A percentile compares a stretch with the other conserved stretches of the same genome.
Conservation (phyloP, 1,140 invertebrate genomes). For the Zophobas atratus region DNA sequence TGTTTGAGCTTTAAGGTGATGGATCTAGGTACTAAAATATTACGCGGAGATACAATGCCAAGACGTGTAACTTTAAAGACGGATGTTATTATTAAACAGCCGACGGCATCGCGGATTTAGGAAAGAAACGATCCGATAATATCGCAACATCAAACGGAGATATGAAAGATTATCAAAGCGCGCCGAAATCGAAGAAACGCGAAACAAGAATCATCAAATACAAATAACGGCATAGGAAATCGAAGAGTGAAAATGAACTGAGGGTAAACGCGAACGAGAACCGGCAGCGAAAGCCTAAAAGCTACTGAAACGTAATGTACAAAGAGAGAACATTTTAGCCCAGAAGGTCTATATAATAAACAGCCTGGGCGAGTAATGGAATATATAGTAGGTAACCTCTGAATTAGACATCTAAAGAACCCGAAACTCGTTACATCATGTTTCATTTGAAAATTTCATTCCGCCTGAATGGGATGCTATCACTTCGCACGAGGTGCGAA, state of each 20-base stretch:
- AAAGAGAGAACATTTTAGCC: conserved; percentile 33
- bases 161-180: conserved; percentile 31
- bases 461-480: background rate
- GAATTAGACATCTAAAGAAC: conserved; percentile 33
- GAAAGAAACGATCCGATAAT: conserved; percentile 5
- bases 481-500: conserved; percentile 12
- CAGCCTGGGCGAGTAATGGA: conserved; percentile 28
- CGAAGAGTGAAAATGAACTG: conserved; percentile 27
- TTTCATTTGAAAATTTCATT: conserved; percentile 30
- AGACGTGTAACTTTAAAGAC: conserved; percentile 2
- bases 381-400: conserved; percentile 35
- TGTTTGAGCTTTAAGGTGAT: conserved; percentile 26
- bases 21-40: conserved; percentile 31
- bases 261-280: conserved; percentile 20
- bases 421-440: conserved; percentile 27
- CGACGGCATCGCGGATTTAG: background rate
- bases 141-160: conserved; percentile 20
- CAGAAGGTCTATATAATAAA: conserved; percentile 35
- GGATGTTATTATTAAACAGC: background rate
- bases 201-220: background rate
- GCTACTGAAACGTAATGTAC: conserved; percentile 31
- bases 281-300: conserved; percentile 18
- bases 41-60: background rate
- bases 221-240: background rate
- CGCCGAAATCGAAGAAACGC: conserved; percentile 15